Evolutionary conservation across 2,113 vertebrate species (phyloP).

Genomic region (Spermophilus dauricus): DNA sequence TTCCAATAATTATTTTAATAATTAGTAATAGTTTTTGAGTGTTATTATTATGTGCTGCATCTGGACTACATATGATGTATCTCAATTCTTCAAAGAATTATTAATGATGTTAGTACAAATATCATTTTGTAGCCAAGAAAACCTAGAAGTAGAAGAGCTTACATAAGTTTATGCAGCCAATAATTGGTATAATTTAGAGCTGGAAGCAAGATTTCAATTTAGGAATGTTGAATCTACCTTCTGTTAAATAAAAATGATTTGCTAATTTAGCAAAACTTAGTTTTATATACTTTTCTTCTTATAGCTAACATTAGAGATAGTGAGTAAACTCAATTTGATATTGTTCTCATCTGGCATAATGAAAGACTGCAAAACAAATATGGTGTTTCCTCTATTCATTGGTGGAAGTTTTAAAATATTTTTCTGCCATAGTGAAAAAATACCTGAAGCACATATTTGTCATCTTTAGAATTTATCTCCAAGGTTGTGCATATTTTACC

Average conservation of each 20-base stretch:
- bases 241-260: background rate
- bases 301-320: background rate
- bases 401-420: constrained; percentile 30
- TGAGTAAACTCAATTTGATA: constrained; percentile 45
- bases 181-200: background rate
- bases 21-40: background rate
- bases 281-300: constrained; percentile 21
- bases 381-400: background rate
- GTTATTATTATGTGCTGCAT: background rate
- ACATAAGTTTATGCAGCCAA: background rate
- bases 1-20: constrained; percentile 2
- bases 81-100: background rate
- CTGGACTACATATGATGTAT: background rate
- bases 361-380: background rate
- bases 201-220: background rate
- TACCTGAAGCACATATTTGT: constrained; percentile 37
- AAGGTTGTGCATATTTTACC: constrained; percentile 55
- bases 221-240: background rate
- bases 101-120: constrained; percentile 20
- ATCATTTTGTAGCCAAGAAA: background rate
- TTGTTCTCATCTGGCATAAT: background rate
- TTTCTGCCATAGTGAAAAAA: constrained; percentile 43
- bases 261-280: background rate
- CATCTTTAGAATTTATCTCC: constrained; percentile 34
- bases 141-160: background rate